Evolutionary conservation across 2,113 vertebrate genomes (phyloP), one percentile per base, ranked within the genome.

Genomic region (Lepus europaeus): DNA sequence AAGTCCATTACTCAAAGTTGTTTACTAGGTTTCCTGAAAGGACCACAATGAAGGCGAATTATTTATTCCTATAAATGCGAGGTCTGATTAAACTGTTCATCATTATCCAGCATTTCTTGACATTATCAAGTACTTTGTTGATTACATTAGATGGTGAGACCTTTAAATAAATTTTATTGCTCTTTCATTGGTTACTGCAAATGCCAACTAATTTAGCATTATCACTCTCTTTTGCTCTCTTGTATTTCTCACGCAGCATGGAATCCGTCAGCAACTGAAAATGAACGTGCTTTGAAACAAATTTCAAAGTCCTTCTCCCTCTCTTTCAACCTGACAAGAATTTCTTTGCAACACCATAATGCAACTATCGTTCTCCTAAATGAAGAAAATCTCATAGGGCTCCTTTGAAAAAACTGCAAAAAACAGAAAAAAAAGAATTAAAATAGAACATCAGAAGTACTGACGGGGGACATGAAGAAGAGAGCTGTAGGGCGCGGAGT

Each of bases 391-490:
- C 79, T 59, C 22, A 82, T 76, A 89, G 80, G 25, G 17, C 45
- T 90, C 53, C 76, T 64, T 86, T 86, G 90, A 97, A 94, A 82
- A 96, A 94, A 90, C 51, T 59, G 17, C 77, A 95, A 93, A 70
- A 66, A 1, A 45, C 20, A 76, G 39, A 66, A 64, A 36, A 85
- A 79, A 66, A 78, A 3, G 68, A 61, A 14, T 85, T 63, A 92
- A 87, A 45, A 82, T 84, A 87, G 22, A 95, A 22, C 80, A 79
- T 68, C 84, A 88, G 53, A 36, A 84, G 49, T 69, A 80, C 77
- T 95, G 92, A 92, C 14, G 29, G 93, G 78, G 56, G 91, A 94
- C 89, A 94, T 72, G 87, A 93, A 81, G 88, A 96, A 88, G 80
- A 92, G 49, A 91, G 78, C 76, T 84, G 53, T 69, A 45, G 79